phyloP scores from a whole-genome alignment of 2,113 vertebrate genomes.

The Zosterops pallidus region DNA sequence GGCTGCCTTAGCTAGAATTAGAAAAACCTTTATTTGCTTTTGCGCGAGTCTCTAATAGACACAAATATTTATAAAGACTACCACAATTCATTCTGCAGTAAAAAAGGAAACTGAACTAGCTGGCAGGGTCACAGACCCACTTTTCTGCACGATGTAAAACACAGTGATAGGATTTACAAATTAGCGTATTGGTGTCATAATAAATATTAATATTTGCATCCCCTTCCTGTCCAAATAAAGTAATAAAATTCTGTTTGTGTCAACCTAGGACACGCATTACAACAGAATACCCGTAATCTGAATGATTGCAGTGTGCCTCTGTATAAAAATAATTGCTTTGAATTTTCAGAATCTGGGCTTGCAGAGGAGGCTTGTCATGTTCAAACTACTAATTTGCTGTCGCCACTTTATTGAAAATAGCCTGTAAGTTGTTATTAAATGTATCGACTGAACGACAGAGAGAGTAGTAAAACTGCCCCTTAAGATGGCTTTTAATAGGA shows the following conservation, averaged over 20 bases:
- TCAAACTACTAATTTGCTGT: conserved; percentile 89
- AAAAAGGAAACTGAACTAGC: conserved; percentile 55
- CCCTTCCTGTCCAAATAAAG: conserved; percentile 76
- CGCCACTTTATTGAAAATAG: conserved; percentile 88
- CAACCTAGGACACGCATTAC: conserved; percentile 65
- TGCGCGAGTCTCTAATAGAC: conserved; percentile 27
- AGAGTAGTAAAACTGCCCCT: conserved; percentile 89
- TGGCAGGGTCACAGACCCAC: conserved; percentile 61
- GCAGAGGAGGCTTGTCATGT: conserved; percentile 86
- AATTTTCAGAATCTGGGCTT: conserved; percentile 82
- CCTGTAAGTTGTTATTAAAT: conserved; percentile 91
- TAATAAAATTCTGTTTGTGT: conserved; percentile 74
- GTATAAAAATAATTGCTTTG: conserved; percentile 85
- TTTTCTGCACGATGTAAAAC: conserved; percentile 50
- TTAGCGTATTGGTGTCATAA: conserved; percentile 71
- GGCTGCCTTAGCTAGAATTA: conserved; percentile 48
- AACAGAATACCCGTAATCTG: conserved; percentile 77
- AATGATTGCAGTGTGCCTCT: conserved; percentile 76
- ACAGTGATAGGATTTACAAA: conserved; percentile 67
- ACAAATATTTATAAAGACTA: conserved; percentile 74
- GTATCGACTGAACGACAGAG: conserved; percentile 88
- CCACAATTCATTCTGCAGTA: conserved; percentile 42
- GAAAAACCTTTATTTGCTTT: conserved; percentile 69
- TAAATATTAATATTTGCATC: conserved; percentile 77
- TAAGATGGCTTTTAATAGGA: conserved; percentile 93